phyloP scores from a whole-genome alignment of 1,140 invertebrate genomes.

The Leptinotarsa lineolata region DNA sequence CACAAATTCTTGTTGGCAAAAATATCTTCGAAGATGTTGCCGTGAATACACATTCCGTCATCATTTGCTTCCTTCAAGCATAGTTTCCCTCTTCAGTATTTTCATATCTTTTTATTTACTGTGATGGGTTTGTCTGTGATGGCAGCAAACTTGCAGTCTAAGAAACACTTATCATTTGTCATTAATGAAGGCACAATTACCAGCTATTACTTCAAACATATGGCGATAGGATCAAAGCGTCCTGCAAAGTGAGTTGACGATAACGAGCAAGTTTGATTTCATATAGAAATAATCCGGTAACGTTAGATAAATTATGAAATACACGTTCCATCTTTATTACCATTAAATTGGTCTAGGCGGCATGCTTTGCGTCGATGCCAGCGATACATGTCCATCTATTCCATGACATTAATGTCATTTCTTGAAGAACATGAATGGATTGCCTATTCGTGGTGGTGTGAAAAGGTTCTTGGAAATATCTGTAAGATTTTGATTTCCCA shows the following conservation, averaged over 20 bases:
- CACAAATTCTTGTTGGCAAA: too few species aligned
- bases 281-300: slow-evolving; percentile 33
- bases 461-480: background rate
- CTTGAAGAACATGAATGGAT: slow-evolving; percentile 6
- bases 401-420: slow-evolving; percentile 31
- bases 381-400: slow-evolving; percentile 29
- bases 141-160: too few species aligned
- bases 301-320: slow-evolving; percentile 41
- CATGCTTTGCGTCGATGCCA: slow-evolving; percentile 26
- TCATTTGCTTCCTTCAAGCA: too few species aligned
- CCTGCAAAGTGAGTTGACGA: background rate
- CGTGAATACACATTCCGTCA: too few species aligned
- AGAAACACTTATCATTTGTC: slow-evolving; percentile 8
- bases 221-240: slow-evolving; percentile 5
- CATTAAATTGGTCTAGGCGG: slow-evolving; percentile 36
- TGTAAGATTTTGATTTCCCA: background rate
- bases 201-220: background rate
- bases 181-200: slow-evolving; percentile 6
- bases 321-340: slow-evolving; percentile 40
- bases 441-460: background rate
- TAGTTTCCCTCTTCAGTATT: too few species aligned
- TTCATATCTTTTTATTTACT: too few species aligned
- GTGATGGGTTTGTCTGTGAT: too few species aligned
- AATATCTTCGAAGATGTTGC: too few species aligned
- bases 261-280: slow-evolving; percentile 13